These are phyloP conservation scores for rabbit (Oryctolagus cuniculus) DNA, from an alignment of 2,113 vertebrate genomes.

Conservation along the genomic window mOryCun1.1 NC_091434.1:172668001-172668500, in stretches of 20 bases:
- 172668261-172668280: neutral
- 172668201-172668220: constrained; percentile 18
- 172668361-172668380: neutral
- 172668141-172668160: neutral
- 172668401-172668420: neutral
- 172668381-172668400: neutral
- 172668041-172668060: constrained; percentile 3
- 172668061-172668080: constrained; percentile 38
- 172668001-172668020: constrained; percentile 19
- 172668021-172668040: neutral
- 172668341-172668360: neutral
- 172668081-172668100: constrained; percentile 56
- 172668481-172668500: neutral
- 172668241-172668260: neutral
- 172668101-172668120: neutral
- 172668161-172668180: neutral
- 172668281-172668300: neutral
- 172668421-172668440: constrained; percentile 3
- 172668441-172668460: neutral
- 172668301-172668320: neutral
- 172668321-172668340: neutral
- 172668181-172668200: neutral
- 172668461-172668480: neutral
- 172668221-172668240: neutral
- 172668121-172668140: neutral